phyloP scores from a whole-genome alignment of 2,888 invertebrate species.

The Merodon equestris region DNA sequence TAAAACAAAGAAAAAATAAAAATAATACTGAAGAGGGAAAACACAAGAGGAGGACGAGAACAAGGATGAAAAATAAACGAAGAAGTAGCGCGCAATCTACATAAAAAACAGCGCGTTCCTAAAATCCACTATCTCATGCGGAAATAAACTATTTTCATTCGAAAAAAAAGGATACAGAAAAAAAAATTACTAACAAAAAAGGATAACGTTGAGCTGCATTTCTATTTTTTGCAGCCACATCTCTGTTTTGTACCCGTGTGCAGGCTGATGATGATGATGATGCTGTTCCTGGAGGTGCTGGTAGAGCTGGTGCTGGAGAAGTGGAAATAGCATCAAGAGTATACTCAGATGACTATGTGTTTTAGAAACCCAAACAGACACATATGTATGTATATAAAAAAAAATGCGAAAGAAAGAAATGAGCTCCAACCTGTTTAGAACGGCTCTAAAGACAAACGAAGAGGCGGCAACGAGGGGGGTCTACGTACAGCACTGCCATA shows the following conservation, averaged over 20 bases:
- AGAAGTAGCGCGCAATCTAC: constrained; percentile 24
- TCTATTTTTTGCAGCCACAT: constrained; percentile 18
- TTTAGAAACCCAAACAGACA: constrained; percentile 38
- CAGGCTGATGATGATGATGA: constrained; percentile 27
- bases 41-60: no score
- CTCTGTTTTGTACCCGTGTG: constrained; percentile 8
- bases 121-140: constrained; percentile 61
- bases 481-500: constrained; percentile 23
- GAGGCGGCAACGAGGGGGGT: not conserved
- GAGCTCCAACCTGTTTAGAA: constrained; percentile 44
- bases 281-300: not conserved
- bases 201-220: constrained; percentile 30
- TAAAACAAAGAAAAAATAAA: constrained; percentile 7
- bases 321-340: no score
- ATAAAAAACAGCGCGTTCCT: constrained; percentile 33
- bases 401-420: no score
- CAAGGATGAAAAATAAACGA: not conserved
- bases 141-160: constrained; percentile 64
- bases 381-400: no score
- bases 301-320: not conserved
- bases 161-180: not conserved
- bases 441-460: not conserved
- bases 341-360: constrained; percentile 1
- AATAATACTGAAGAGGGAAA: no score
- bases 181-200: constrained; percentile 33